Percentiles rank a stretch among this genome's conserved stretches.
These are phyloP conservation scores for Aptenodytes patagonicus DNA, from an alignment of 2,113 vertebrate genomes.

Conservation along the genomic window DNA sequence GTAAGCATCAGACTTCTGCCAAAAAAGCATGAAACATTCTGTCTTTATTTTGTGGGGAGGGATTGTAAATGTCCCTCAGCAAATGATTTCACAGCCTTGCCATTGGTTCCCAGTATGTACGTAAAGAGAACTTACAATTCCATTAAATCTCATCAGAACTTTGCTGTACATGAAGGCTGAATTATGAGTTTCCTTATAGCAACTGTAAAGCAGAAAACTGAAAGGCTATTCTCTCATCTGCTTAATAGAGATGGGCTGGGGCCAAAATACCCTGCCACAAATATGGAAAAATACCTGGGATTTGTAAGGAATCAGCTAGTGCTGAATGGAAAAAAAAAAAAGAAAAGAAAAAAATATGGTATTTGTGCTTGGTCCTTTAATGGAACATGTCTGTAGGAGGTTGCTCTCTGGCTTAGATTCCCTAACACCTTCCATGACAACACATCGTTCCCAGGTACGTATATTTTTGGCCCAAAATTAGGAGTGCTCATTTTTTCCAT, in stretches of 20 bases:
- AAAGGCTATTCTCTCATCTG: slow-evolving; percentile 38
- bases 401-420: not conserved
- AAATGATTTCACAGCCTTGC: slow-evolving; percentile 52
- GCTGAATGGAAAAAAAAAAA: not conserved
- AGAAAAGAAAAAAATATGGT: not conserved
- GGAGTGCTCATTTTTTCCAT: not conserved
- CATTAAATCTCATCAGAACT: slow-evolving; percentile 56
- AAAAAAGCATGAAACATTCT: not conserved
- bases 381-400: not conserved
- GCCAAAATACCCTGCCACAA: not conserved
- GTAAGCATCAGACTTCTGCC: not conserved
- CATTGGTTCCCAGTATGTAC: slow-evolving; percentile 38
- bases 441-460: not conserved
- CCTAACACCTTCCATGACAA: not conserved
- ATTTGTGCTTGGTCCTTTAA: not conserved
- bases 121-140: slow-evolving; percentile 54
- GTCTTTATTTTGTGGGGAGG: not conserved
- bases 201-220: slow-evolving; percentile 28
- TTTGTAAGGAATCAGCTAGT: not conserved
- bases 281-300: not conserved
- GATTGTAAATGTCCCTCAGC: slow-evolving; percentile 23
- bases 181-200: slow-evolving; percentile 29
- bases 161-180: slow-evolving; percentile 35
- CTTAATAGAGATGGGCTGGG: slow-evolving; percentile 19
- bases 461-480: not conserved